Evolutionary conservation across 2,888 invertebrate species (phyloP).

Genomic region (Eretmocerus hayati): DNA sequence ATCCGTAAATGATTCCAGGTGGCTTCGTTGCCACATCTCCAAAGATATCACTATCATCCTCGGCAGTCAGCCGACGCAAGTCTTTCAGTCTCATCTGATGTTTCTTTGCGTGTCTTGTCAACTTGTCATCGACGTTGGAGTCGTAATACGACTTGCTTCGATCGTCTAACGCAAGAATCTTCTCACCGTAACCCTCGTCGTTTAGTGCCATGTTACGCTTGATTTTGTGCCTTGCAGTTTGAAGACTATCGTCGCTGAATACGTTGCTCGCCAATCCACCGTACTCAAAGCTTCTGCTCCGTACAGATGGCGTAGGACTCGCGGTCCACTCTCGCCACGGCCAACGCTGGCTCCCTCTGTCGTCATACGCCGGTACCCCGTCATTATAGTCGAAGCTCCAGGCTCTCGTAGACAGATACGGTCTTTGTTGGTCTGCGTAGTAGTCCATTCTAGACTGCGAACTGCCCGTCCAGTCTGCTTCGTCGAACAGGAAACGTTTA

Average conservation of each 20-base stretch:
- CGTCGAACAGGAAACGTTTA: slow-evolving; percentile 1
- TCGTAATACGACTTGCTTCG: slow-evolving; percentile 44
- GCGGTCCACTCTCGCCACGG: slow-evolving; percentile 11
- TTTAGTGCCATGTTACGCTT: slow-evolving; percentile 40
- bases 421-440: slow-evolving; percentile 17
- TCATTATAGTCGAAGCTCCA: slow-evolving; percentile 40
- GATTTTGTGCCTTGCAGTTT: slow-evolving; percentile 41
- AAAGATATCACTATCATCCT: slow-evolving; percentile 9
- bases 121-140: slow-evolving; percentile 35
- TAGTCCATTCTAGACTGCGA: too few species aligned
- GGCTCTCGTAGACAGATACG: slow-evolving; percentile 30
- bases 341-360: slow-evolving; percentile 15
- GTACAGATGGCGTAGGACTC: slow-evolving; percentile 17
- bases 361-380: slow-evolving; percentile 11
- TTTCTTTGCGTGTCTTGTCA: slow-evolving; percentile 24
- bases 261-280: slow-evolving; percentile 41
- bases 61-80: neutral
- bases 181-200: slow-evolving; percentile 42
- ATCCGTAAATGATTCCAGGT: slow-evolving; percentile 47
- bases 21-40: slow-evolving; percentile 17
- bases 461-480: slow-evolving; percentile 12
- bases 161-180: slow-evolving; percentile 40
- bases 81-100: slow-evolving; percentile 18
- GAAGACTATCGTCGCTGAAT: slow-evolving; percentile 45
- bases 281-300: slow-evolving; percentile 43